Conservation (phyloP, 2,797 vertebrate species). For the Fringilla coelebs region DNA sequence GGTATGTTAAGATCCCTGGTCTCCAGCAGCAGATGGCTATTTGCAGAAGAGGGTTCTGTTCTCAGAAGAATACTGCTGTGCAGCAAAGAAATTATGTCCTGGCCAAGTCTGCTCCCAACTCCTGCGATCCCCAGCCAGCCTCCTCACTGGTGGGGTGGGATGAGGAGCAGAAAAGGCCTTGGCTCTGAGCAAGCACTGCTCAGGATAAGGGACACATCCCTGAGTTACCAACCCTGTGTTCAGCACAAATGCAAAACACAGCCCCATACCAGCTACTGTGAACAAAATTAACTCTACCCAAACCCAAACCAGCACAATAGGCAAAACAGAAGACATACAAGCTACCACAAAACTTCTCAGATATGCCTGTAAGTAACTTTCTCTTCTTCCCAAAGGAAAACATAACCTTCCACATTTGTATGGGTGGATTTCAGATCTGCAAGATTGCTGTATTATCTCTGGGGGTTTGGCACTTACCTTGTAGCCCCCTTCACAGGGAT, state of each 20-base stretch:
- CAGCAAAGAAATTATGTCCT: not conserved
- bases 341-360: not conserved
- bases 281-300: not conserved
- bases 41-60: not conserved
- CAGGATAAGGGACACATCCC: not conserved
- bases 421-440: not conserved
- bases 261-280: not conserved
- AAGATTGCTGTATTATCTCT: not conserved
- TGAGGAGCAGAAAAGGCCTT: not conserved
- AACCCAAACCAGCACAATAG: not conserved
- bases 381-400: not conserved
- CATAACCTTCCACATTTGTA: not conserved
- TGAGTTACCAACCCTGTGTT: not conserved
- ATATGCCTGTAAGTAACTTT: not conserved
- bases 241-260: not conserved
- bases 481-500: not conserved
- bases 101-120: accelerated
- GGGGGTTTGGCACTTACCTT: not conserved
- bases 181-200: not conserved
- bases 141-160: not conserved
- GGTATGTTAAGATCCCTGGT: not conserved
- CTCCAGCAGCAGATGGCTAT: not conserved
- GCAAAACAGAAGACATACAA: not conserved
- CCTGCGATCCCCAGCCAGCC: not conserved
- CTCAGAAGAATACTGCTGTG: not conserved